These are phyloP conservation scores for Sesamia nonagrioides DNA, from an alignment of 1,140 invertebrate genomes.

Conservation along the genomic window DNA sequence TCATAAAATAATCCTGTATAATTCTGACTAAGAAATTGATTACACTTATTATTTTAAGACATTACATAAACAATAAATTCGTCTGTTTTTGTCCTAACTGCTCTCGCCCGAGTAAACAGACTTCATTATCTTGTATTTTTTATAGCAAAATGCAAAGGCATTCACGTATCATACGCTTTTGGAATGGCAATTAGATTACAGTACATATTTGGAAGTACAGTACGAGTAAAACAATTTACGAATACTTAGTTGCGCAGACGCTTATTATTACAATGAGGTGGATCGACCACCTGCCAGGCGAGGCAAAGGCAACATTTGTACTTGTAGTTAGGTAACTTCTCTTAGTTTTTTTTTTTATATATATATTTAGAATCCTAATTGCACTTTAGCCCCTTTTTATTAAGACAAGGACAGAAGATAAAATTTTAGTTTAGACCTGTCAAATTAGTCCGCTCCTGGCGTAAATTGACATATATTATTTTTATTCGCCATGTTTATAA, in stretches of 20 bases:
- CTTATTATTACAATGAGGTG: conserved; percentile 16
- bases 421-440: no score
- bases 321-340: not conserved
- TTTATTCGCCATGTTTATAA: no score
- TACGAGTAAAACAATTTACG: conserved; percentile 26
- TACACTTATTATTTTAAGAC: not conserved
- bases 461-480: no score
- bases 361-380: no score
- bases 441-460: no score
- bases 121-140: conserved; percentile 17
- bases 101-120: not conserved
- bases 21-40: not conserved
- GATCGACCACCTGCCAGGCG: not conserved
- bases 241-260: conserved; percentile 21
- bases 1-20: not conserved
- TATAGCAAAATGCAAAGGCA: conserved; percentile 25
- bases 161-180: conserved; percentile 7
- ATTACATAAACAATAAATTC: not conserved
- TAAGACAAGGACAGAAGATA: no score
- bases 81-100: not conserved
- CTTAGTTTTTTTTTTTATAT: not conserved
- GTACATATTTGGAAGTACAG: conserved; percentile 34
- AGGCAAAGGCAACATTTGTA: not conserved
- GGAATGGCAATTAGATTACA: conserved; percentile 30
- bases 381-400: no score